Evolutionary conservation across 2,797 vertebrate genomes (phyloP).

Genomic region (Catamblyrhynchus diadema): DNA sequence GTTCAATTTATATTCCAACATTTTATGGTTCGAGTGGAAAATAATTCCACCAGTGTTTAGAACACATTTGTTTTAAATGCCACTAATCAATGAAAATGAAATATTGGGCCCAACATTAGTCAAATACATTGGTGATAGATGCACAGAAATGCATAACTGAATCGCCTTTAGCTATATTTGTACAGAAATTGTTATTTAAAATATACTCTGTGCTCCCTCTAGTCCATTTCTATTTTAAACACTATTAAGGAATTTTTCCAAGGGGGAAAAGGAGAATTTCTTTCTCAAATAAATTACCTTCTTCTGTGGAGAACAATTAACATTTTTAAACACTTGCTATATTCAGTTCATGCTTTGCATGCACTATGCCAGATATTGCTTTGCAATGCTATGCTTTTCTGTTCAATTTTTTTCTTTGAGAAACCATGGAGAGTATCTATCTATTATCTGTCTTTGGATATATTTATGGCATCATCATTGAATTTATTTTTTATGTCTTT

Average conservation of each 20-base stretch:
- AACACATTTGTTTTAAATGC: background rate
- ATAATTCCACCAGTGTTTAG: background rate
- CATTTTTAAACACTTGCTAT: background rate
- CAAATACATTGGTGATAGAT: background rate
- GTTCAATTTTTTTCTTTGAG: background rate
- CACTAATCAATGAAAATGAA: background rate
- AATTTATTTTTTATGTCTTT: background rate
- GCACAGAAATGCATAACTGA: background rate
- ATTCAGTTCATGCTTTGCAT: conserved; percentile 14
- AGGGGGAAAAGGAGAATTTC: background rate
- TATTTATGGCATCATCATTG: background rate
- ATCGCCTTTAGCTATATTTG: background rate
- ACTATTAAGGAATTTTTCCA: background rate
- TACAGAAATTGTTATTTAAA: conserved; percentile 21
- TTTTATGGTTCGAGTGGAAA: background rate
- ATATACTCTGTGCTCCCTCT: background rate
- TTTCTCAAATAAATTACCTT: conserved; percentile 33
- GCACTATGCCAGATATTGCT: background rate
- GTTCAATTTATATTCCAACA: background rate
- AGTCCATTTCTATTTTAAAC: background rate
- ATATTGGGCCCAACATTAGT: background rate
- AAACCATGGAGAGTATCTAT: background rate
- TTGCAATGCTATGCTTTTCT: background rate
- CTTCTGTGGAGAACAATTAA: background rate
- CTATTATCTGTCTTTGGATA: background rate